Base-by-base conservation (phyloP, 2,113 vertebrate genomes). In the Thymallus thymallus region DNA sequence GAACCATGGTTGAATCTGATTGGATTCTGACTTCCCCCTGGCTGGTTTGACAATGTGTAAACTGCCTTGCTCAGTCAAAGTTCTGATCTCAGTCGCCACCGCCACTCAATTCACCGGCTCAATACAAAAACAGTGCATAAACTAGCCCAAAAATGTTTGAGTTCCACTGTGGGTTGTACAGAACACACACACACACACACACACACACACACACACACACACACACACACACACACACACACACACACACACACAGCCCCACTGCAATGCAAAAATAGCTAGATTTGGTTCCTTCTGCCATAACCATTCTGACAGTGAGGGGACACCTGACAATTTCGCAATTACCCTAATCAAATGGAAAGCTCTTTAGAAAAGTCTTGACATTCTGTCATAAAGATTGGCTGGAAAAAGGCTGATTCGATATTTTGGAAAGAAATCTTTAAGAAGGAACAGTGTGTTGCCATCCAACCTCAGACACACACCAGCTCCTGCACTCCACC, bases 1-100 rank as follows among this genome's bases (percentile, higher is more conserved):
- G n/a, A n/a, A n/a, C n/a, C n/a, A n/a, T n/a, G n/a, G n/a, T n/a
- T n/a, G n/a, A n/a, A n/a, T n/a, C n/a, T n/a, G n/a, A n/a, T n/a
- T n/a, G n/a, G n/a, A n/a, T 60, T 46, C 10, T 68, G 74, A 83
- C 80, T 72, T 51, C 46, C 74, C 68, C 78, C 62, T 69, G 70
- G 66, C 79, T 77, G 82, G 81, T 82, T 75, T 13, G 62, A 80
- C 84, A 88, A 89, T 82, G 80, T 84, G 86, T 67, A 62, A 62
- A 62, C 60, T 62, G 60, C 60, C 22, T 22, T 22, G 30, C 64
- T 80, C 75, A 66, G 70, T 83, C 72, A 51, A 41, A 56, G 55
- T 68, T 75, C 68, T 30, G 24, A 13, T 67, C 64, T 18, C 26
- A 56, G 41, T 26, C 55, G 62, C 35, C 69, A 62, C 69, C 67